These are phyloP conservation scores for Drosophila varians DNA, from an alignment of 1,140 invertebrate species.

Conservation along the genomic window DNA sequence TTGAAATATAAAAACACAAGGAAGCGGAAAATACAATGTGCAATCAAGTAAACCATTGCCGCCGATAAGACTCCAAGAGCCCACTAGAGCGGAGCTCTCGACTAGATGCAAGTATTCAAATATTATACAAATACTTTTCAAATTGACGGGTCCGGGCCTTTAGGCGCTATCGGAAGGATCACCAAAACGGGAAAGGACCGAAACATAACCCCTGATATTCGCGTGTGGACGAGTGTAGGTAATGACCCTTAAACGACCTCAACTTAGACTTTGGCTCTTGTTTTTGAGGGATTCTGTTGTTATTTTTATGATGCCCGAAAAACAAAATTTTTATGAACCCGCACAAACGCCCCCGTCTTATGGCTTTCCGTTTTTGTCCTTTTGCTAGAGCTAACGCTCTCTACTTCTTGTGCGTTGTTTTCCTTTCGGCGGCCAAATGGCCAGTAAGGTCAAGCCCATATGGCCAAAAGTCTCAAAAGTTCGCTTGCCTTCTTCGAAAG, in stretches of 20 bases:
- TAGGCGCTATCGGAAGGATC: too few relatives aligned
- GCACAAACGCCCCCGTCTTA: conserved; percentile 28
- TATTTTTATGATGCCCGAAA: conserved; percentile 37
- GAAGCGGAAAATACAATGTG: conserved; percentile 26
- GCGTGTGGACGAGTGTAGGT: conserved; percentile 16
- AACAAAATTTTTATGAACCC: conserved; percentile 44
- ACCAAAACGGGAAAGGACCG: too few relatives aligned
- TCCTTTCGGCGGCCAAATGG: too few relatives aligned
- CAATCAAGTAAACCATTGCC: conserved; percentile 11
- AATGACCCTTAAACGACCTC: conserved; percentile 70
- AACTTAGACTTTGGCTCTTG: conserved; percentile 34
- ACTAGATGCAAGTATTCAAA: neutral
- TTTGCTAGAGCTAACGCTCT: too few relatives aligned
- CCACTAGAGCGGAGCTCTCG: neutral
- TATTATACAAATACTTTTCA: neutral
- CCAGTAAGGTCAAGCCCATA: too few relatives aligned
- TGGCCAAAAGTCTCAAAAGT: conserved; percentile 21
- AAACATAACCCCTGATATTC: too few relatives aligned
- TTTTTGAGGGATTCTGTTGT: conserved; percentile 43
- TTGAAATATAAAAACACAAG: conserved; percentile 13
- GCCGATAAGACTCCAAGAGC: conserved; percentile 18
- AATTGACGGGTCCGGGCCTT: too few relatives aligned
- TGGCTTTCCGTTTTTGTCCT: conserved; percentile 15
- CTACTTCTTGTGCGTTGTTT: neutral
- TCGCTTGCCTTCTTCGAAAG: conserved; percentile 9